phyloP scores from a whole-genome alignment of 2,113 vertebrate genomes.

The Tachycineta bicolor region DNA sequence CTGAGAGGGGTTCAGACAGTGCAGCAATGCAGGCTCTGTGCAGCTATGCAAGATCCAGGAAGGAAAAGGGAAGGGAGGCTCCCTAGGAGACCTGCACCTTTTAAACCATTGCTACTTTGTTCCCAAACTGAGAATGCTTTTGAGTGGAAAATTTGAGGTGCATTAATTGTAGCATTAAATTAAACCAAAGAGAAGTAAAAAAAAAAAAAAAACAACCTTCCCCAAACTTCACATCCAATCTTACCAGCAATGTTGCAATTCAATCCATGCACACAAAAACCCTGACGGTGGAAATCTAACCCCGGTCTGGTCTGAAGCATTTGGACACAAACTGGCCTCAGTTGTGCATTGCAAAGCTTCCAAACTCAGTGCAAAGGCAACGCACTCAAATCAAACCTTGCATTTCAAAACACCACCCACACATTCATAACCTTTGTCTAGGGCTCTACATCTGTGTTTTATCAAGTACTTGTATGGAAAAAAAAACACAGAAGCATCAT shows the following conservation, averaged over 20 bases:
- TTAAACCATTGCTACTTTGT: not conserved
- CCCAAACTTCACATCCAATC: not conserved
- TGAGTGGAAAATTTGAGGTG: not conserved
- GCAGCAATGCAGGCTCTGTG: rapidly evolving
- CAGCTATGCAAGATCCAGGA: not conserved
- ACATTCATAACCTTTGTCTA: not conserved
- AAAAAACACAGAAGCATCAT: not conserved
- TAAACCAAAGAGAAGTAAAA: not conserved
- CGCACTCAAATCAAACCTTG: not conserved
- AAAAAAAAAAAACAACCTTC: too few species aligned
- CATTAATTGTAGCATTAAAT: rapidly evolving
- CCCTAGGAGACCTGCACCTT: not conserved
- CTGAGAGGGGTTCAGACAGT: rapidly evolving
- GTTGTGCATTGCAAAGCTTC: not conserved
- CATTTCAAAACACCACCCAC: not conserved
- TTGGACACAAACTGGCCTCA: not conserved
- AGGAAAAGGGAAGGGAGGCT: not conserved
- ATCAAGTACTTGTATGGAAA: not conserved
- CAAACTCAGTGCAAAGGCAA: not conserved
- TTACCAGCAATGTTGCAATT: not conserved
- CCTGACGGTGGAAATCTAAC: not conserved
- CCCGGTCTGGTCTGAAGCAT: not conserved
- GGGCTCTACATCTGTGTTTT: not conserved
- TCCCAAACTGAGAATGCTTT: not conserved
- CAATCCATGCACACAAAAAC: not conserved